Conservation (phyloP, 2,888 invertebrate genomes). For the Endomychus coccineus region DNA sequence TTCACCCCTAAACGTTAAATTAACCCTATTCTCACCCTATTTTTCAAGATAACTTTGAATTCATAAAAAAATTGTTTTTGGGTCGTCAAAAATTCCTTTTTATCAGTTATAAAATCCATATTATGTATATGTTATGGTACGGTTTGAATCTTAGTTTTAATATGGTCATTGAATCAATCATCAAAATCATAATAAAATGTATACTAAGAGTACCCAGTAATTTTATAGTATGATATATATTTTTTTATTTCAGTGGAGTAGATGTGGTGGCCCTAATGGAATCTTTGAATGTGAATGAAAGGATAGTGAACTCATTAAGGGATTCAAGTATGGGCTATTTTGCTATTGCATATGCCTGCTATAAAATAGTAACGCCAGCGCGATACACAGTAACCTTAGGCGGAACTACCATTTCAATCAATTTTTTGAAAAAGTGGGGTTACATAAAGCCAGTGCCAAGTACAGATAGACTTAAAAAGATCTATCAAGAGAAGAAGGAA, state of each 20-base stretch:
- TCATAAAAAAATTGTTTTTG: too few species aligned
- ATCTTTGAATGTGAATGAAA: slow-evolving; percentile 69
- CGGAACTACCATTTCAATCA: slow-evolving; percentile 80
- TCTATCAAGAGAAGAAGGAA: slow-evolving; percentile 52
- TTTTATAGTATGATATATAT: neutral
- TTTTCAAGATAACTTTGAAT: too few species aligned
- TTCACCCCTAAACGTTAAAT: too few species aligned
- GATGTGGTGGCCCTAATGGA: slow-evolving; percentile 78
- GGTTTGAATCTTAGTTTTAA: too few species aligned
- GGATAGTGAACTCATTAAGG: slow-evolving; percentile 64
- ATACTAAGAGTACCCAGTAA: neutral
- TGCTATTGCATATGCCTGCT: slow-evolving; percentile 85
- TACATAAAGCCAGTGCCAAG: slow-evolving; percentile 77
- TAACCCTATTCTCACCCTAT: too few species aligned
- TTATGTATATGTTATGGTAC: too few species aligned
- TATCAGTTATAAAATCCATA: too few species aligned
- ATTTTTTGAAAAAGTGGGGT: slow-evolving; percentile 69
- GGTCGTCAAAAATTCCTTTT: too few species aligned
- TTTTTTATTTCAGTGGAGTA: slow-evolving; percentile 67
- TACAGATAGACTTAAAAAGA: slow-evolving; percentile 54
- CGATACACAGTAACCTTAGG: slow-evolving; percentile 90
- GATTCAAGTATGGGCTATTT: slow-evolving; percentile 80
- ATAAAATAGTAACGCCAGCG: slow-evolving; percentile 86
- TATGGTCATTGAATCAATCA: too few species aligned
- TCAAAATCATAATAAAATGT: too few species aligned